Evolutionary conservation across 2,113 vertebrate genomes (phyloP), one percentile per base, ranked within the genome.

Genomic region (Dromas ardeola): DNA sequence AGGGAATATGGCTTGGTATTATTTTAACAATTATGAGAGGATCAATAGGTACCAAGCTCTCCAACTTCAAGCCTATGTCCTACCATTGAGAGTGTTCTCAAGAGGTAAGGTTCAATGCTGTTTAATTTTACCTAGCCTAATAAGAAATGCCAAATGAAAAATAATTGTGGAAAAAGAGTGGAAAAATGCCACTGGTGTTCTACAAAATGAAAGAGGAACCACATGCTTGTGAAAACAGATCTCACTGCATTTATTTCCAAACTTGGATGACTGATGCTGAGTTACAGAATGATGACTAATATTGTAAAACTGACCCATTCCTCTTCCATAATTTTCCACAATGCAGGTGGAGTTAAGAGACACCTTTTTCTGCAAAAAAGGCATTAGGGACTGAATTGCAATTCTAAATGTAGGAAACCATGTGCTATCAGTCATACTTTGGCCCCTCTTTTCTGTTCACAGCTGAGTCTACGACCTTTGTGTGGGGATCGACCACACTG

Each of bases 401-500:
- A 30, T 55, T 84, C 21, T 58, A 74, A 81, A 70, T 42, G 26
- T 43, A 81, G 65, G 77, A 65, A 86, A 85, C 3, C 49, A 21
- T 18, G 38, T n/a, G 17, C 40, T 77, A 40, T 25, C 34, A 63
- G 59, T 36, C 26, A 55, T 8, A 43, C 27, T 95, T 88, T 34
- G 70, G 65, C 53, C 40, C 76, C 38, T n/a, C 40, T 80, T 61
- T 86, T 62, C 27, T 81, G 52, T 40, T 82, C 78, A 70, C 40
- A 79, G 84, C 30, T 45, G 73, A 42, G n/a, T 55, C 50, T 84
- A 5, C 1, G 38, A 88, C 72, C 72, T 83, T 78, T 70, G 50
- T 1, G 7, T 0, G 0, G 42, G 34, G 38, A 92, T 81, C 77
- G 71, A 5, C 78, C 29, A 1, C 55, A 50, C 36, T 11, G 42